Percentiles rank a stretch among this genome's conserved stretches.
These are phyloP conservation scores for Altica lythri DNA, from an alignment of 2,888 invertebrate species.

Conservation along the genomic window DNA sequence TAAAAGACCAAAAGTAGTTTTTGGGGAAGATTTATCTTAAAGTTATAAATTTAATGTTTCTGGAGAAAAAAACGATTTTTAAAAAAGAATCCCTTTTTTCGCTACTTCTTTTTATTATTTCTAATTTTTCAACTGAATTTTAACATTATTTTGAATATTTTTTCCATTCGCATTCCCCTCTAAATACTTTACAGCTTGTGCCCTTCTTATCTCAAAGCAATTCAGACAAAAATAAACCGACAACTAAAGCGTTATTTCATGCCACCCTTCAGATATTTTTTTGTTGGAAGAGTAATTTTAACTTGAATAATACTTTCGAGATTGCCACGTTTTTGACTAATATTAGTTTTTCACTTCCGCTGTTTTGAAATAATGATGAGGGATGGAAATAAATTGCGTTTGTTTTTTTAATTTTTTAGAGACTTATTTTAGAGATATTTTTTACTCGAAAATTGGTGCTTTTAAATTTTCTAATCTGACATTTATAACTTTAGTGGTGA, in stretches of 20 bases:
- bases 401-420: no score
- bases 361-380: slow-evolving; percentile 30
- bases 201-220: slow-evolving; percentile 39
- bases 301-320: slow-evolving; percentile 47
- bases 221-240: slow-evolving; percentile 51
- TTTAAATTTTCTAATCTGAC: no score
- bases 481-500: no score
- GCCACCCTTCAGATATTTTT: slow-evolving; percentile 46
- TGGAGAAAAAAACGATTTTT: background rate
- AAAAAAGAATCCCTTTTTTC: slow-evolving; percentile 32
- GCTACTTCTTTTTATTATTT: slow-evolving; percentile 27
- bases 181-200: slow-evolving; percentile 21
- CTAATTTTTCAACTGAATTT: slow-evolving; percentile 49
- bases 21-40: no score
- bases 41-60: background rate
- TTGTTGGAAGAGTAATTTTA: slow-evolving; percentile 47
- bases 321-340: slow-evolving; percentile 44
- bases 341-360: slow-evolving; percentile 45
- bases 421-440: no score
- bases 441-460: no score
- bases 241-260: slow-evolving; percentile 46
- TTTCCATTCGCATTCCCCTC: slow-evolving; percentile 26
- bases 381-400: slow-evolving; percentile 27
- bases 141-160: slow-evolving; percentile 47
- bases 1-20: no score